Evolutionary conservation across 2,888 invertebrate genomes (phyloP).

Genomic region (Platypus cylindrus): DNA sequence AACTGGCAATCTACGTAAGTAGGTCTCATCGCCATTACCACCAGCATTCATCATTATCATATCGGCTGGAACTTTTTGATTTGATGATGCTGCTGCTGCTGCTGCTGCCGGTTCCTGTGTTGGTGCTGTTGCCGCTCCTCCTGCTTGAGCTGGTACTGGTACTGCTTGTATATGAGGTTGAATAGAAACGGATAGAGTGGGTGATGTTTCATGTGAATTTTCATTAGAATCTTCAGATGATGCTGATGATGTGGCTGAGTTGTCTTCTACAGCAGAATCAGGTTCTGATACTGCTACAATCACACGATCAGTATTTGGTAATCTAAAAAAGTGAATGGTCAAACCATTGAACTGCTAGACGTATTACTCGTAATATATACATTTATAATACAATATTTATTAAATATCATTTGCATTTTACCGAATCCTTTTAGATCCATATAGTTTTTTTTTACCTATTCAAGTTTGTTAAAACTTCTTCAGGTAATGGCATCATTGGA

Average conservation of each 20-base stretch:
- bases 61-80: slow-evolving; percentile 17
- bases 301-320: slow-evolving; percentile 31
- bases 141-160: background rate
- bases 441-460: slow-evolving; percentile 22
- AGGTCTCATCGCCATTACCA: slow-evolving; percentile 33
- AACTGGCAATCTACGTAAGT: slow-evolving; percentile 31
- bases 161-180: background rate
- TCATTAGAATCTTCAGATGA: slow-evolving; percentile 8
- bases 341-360: background rate
- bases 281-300: slow-evolving; percentile 31
- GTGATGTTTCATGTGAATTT: slow-evolving; percentile 8
- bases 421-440: background rate
- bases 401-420: background rate
- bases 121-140: slow-evolving; percentile 13
- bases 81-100: slow-evolving; percentile 13
- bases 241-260: slow-evolving; percentile 3
- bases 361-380: background rate
- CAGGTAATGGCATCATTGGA: slow-evolving; percentile 31
- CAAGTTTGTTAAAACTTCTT: slow-evolving; percentile 34
- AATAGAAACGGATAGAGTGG: slow-evolving; percentile 1
- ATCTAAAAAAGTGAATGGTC: slow-evolving; percentile 13
- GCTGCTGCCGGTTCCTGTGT: slow-evolving; percentile 13
- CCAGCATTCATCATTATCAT: no score
- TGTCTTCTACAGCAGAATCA: slow-evolving; percentile 18
- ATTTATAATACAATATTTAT: background rate